These are phyloP conservation scores for Phasia obesa DNA, from an alignment of 2,888 invertebrate species.

Conservation along the genomic window DNA sequence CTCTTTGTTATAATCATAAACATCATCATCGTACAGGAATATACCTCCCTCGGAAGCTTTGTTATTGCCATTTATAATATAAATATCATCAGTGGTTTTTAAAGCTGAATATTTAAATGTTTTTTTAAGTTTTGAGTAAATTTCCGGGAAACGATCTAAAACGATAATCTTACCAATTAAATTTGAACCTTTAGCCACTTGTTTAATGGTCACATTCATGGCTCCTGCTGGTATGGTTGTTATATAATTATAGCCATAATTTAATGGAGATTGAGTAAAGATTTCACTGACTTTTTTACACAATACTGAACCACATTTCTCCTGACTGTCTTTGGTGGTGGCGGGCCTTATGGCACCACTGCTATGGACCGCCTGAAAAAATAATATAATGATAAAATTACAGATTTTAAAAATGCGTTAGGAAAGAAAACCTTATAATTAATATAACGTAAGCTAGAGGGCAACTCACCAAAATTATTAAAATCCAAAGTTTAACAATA, in stretches of 20 bases:
- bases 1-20: slow-evolving; percentile 89
- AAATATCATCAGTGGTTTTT: slow-evolving; percentile 88
- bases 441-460: not conserved
- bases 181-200: slow-evolving; percentile 90
- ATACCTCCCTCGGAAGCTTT: slow-evolving; percentile 87
- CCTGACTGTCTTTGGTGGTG: slow-evolving; percentile 78
- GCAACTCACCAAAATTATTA: slow-evolving; percentile 71
- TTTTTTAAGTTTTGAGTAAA: not conserved
- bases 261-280: slow-evolving; percentile 89
- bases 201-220: slow-evolving; percentile 92
- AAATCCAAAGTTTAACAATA: slow-evolving; percentile 60
- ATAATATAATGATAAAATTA: not conserved
- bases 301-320: slow-evolving; percentile 83
- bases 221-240: slow-evolving; percentile 92
- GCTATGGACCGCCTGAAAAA: slow-evolving; percentile 78
- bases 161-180: slow-evolving; percentile 87
- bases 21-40: slow-evolving; percentile 90
- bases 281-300: slow-evolving; percentile 91
- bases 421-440: not conserved
- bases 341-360: slow-evolving; percentile 79
- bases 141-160: not conserved
- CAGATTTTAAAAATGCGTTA: not conserved
- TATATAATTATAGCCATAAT: slow-evolving; percentile 91
- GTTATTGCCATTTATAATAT: slow-evolving; percentile 92
- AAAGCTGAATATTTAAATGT: slow-evolving; percentile 84